Base-by-base conservation (phyloP, 2,888 invertebrate species). In the Chymomyza fuscimana region DNA sequence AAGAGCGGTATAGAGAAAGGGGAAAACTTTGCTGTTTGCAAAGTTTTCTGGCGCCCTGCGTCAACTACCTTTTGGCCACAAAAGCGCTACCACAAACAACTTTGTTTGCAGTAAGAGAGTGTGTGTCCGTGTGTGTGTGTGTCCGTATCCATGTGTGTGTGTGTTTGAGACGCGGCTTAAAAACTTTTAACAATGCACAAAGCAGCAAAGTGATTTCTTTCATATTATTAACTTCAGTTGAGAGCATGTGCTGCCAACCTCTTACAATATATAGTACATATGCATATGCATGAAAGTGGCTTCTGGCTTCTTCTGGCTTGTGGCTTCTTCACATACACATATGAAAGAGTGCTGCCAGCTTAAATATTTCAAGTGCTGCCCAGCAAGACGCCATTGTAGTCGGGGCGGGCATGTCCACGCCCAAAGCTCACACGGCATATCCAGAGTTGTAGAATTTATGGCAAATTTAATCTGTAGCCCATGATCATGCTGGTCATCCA, bases 131-230 rank as follows among this genome's bases (percentile, higher is more conserved):
- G 74, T 66, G 19, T 25, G 25, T 25, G 66, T 78, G 75, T 22
- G 22, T 22, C 22, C 29, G 61, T 19, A 5, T 78, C 75, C 29
- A 61, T 19, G 51, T 66, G 74, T 67, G 65, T 64, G 65, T 65
- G 71, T 88, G 83, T 84, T 84, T 84, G 83, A 88, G 87, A 79
- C 86, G 86, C 88, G 79, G 86, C 87, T 88, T 84, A 83, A 87
- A 82, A 89, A 89, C 84, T 88, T 89, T 89, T 78, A 84, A 89
- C 89, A 88, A 89, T 87, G 89, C 87, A 89, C 86, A 89, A 89
- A 81, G 82, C 87, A 81, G 81, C 89, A 80, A 89, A 89, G 89
- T 89, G 89, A 88, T 86, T 89, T 87, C 81, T 83, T 86, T 83
- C 80, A 80, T 87, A 85, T 89, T 90, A 89, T 89, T 90, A 90